Evolutionary conservation across 2,113 vertebrate species (phyloP), one percentile per base, ranked within the genome.

Genomic region (Telmatochromis sp.): DNA sequence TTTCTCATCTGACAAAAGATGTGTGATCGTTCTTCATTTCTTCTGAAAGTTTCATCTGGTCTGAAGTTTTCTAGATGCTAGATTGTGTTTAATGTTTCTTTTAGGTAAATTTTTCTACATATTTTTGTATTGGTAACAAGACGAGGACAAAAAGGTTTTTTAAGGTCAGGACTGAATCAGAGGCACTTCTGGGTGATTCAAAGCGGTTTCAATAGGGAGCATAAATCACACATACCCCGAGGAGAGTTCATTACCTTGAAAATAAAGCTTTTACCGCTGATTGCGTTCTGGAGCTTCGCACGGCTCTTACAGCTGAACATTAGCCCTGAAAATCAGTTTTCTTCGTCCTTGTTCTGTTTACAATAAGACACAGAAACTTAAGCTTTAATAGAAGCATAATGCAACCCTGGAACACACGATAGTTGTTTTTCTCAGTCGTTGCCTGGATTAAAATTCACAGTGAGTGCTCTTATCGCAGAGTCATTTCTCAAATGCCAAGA

Each of bases 251-350:
- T 93, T 92, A 92, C 90, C 93, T 91, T 89, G 82, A 91, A 91
- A 94, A 95, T 92, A 94, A 93, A 92, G 93, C 93, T 94, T 94
- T 94, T 92, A 94, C 82, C 73, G 6, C 83, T 92, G 92, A 95
- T 93, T 94, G 89, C 58, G 53, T 89, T 81, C 7, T 9, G 79
- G 33, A 80, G 89, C 86, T 37, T 63, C 6, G 57, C 45, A 7
- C 33, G 0, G 81, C 86, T 89, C 58, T 82, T 53, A 11, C 88
- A 80, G 86, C 68, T 45, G 3, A 58, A 90, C 87, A 82, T 2
- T 3, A 87, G 17, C 75, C 83, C 31, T 85, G 37, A 17, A 2
- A 83, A 81, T 73, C 81, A 42, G 23, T 78, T 81, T 37, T 82
- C 75, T 89, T 85, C 26, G 13, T 90, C 92, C 90, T 91, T 84